These are phyloP conservation scores for Morelia viridis DNA, from an alignment of 2,797 vertebrate species.

Conservation along the genomic window DNA sequence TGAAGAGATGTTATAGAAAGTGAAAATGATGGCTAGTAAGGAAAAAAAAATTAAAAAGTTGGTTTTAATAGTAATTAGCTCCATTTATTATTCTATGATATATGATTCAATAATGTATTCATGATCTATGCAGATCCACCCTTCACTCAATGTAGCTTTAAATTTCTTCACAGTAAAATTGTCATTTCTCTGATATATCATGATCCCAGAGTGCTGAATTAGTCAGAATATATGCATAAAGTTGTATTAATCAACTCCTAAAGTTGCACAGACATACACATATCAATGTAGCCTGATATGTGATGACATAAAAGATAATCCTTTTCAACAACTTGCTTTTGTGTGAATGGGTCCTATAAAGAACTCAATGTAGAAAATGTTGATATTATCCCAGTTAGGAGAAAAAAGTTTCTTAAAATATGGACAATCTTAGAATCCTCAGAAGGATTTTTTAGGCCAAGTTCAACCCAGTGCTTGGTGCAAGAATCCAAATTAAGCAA, in stretches of 20 bases:
- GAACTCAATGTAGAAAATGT: background rate
- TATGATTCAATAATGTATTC: background rate
- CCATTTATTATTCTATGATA: background rate
- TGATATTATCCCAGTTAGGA: background rate
- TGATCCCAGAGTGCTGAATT: background rate
- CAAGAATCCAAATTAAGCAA: background rate
- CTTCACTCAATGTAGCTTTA: background rate
- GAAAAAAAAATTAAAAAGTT: background rate
- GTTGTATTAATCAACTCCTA: background rate
- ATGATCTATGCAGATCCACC: background rate
- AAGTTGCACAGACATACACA: background rate
- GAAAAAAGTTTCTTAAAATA: background rate
- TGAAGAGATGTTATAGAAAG: fast-evolving
- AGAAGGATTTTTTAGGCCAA: background rate
- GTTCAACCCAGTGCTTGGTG: background rate
- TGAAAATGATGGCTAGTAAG: background rate
- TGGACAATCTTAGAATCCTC: background rate
- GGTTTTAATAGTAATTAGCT: background rate
- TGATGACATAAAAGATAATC: background rate
- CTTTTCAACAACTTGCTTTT: background rate
- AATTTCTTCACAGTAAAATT: background rate
- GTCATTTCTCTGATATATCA: background rate
- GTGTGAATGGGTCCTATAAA: background rate
- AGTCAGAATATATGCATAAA: background rate
- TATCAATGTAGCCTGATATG: background rate